These are phyloP conservation scores for Mythimna loreyi DNA, from an alignment of 2,888 invertebrate species.

Conservation along the genomic window DNA sequence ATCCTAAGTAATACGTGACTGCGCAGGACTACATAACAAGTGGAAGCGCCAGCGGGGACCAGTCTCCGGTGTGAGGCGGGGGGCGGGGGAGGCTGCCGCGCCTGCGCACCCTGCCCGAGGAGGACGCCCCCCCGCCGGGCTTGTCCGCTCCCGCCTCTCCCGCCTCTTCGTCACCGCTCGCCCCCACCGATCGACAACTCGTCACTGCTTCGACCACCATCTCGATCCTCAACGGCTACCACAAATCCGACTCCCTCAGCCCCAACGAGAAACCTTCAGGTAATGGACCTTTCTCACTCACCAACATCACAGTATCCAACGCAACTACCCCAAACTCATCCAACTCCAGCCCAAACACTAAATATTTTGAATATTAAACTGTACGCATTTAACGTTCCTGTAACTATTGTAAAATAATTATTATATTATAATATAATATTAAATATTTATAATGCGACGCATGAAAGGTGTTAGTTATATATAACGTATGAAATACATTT, in stretches of 20 bases:
- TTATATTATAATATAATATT: slow-evolving; percentile 9
- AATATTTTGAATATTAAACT: slow-evolving; percentile 61
- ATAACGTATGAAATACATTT: slow-evolving; percentile 52
- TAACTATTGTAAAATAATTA: slow-evolving; percentile 42
- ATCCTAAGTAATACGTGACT: slow-evolving; percentile 35
- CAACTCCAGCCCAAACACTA: slow-evolving; percentile 49
- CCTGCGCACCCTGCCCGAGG: slow-evolving; percentile 87
- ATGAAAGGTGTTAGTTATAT: slow-evolving; percentile 49
- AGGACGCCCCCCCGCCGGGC: slow-evolving; percentile 75
- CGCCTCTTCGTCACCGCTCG: slow-evolving; percentile 71
- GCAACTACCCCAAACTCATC: slow-evolving; percentile 47
- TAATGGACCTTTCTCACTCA: slow-evolving; percentile 60
- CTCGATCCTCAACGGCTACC: slow-evolving; percentile 43
- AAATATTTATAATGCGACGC: slow-evolving; percentile 40
- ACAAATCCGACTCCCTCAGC: slow-evolving; percentile 32
- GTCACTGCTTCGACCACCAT: slow-evolving; percentile 43
- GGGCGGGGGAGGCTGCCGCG: slow-evolving; percentile 89
- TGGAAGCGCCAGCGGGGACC: slow-evolving; percentile 87
- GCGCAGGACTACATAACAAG: slow-evolving; percentile 87
- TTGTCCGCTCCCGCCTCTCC: slow-evolving; percentile 78
- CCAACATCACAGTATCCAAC: slow-evolving; percentile 50
- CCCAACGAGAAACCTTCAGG: slow-evolving; percentile 38
- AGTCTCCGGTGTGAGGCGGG: slow-evolving; percentile 88
- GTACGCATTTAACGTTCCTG: slow-evolving; percentile 59
- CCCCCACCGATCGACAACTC: slow-evolving; percentile 50